Conservation (phyloP, 2,888 invertebrate species). For the Torymus texanus region DNA sequence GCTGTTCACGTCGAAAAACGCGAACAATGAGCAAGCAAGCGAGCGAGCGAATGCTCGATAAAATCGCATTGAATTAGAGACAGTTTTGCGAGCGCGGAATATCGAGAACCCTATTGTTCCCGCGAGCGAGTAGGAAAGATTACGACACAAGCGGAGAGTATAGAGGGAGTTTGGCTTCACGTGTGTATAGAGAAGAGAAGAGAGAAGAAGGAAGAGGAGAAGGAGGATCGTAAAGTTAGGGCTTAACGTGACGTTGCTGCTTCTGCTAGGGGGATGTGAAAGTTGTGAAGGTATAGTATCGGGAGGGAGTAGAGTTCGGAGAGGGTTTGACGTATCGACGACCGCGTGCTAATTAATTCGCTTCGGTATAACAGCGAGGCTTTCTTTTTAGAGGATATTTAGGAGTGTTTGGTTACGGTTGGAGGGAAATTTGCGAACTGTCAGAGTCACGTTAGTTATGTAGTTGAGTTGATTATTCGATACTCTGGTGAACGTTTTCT, state of each 20-base stretch:
- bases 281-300: conserved; percentile 3
- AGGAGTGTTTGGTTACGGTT: too few species aligned
- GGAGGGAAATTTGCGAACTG: too few species aligned
- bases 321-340: too few species aligned
- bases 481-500: too few species aligned
- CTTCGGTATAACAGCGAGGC: too few species aligned
- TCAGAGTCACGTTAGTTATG: too few species aligned
- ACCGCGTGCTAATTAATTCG: too few species aligned
- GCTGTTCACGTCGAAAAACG: conserved; percentile 7
- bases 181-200: not conserved
- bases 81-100: conserved; percentile 40
- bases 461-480: too few species aligned
- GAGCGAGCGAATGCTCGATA: conserved; percentile 6
- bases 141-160: not conserved
- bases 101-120: not conserved
- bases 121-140: not conserved
- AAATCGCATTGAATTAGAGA: conserved; percentile 50
- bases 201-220: not conserved
- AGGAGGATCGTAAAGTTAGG: conserved; percentile 12
- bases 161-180: not conserved
- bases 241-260: not conserved
- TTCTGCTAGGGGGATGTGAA: conserved; percentile 28
- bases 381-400: too few species aligned
- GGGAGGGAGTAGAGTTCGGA: too few species aligned
- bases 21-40: conserved; percentile 10